Percentiles rank a stretch among this genome's conserved stretches.
phyloP scores from a whole-genome alignment of 2,113 vertebrate species.

The Aphyosemion australe region DNA sequence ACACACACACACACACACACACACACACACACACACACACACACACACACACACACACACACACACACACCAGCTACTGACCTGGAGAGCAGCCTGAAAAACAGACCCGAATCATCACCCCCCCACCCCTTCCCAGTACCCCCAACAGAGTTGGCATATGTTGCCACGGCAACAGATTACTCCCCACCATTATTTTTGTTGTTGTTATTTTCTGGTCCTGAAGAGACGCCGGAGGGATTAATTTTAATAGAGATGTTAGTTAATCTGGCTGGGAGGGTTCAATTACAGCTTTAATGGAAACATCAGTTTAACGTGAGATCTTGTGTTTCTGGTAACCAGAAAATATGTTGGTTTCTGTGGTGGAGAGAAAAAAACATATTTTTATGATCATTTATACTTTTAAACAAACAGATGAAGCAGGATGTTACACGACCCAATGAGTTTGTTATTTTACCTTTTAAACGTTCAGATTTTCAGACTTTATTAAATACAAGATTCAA shows the following conservation, averaged over 20 bases:
- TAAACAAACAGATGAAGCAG: too few species aligned
- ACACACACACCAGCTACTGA: slow-evolving; percentile 5
- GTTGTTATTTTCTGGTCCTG: slow-evolving; percentile 21
- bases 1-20: background rate
- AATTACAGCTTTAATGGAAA: background rate
- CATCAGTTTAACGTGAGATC: background rate
- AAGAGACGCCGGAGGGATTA: slow-evolving; percentile 22
- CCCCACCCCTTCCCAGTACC: background rate
- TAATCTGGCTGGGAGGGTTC: slow-evolving; percentile 4
- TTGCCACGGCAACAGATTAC: slow-evolving; percentile 47
- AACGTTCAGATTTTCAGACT: background rate
- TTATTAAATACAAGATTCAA: too few species aligned
- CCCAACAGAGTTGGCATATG: slow-evolving; percentile 27
- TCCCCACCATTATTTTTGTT: slow-evolving; percentile 23
- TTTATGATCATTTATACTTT: too few species aligned
- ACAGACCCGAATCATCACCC: slow-evolving; percentile 3
- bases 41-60: background rate
- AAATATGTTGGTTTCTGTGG: too few species aligned
- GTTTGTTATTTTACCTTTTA: background rate
- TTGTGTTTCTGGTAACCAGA: too few species aligned
- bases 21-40: background rate
- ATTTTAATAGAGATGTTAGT: slow-evolving; percentile 12
- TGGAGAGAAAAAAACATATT: too few species aligned
- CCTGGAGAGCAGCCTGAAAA: slow-evolving; percentile 18
- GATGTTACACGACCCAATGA: background rate